Base-by-base conservation (phyloP, 2,113 vertebrate species). In the Clarias magur region DNA sequence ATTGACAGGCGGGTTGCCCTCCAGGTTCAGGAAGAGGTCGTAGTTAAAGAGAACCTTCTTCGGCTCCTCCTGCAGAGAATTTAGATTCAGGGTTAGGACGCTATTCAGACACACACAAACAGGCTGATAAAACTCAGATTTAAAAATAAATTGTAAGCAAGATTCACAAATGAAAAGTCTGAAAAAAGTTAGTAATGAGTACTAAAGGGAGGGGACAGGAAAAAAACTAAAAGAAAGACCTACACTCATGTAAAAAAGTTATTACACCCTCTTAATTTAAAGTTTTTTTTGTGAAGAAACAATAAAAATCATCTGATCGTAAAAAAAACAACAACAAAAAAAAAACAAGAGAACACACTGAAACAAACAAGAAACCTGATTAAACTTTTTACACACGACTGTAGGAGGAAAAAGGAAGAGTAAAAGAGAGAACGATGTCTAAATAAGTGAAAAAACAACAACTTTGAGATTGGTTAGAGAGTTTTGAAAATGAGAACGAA, bases 1-100 rank as follows among this genome's bases (percentile, higher is more conserved):
- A 94, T 99, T 99, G 88, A 99, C 98, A 0, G 98, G 98, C 0
- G 98, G 98, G 91, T 99, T 99, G 38, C 98, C 98, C 94, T 99
- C 98, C 94, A 99, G 92, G 91, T 99, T 99, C 84, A 99, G 96
- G 92, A 99, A 99, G 54, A 99, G 95, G 95, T 99, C 98, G 0
- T 99, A 99, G 17, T 97, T 98, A 92, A 99, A 99, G 90, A 95
- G 98, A 75, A 99, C 98, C 91, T 95, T 99, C 92, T 98, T 97
- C 0, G 98, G 98, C 92, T 99, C 98, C 95, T 99, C 98, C 98
- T 99, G 85, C 16, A 92, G 30, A 2, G 53, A 48, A 88, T n/a
- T 8, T 5, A 54, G 21, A 54, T 38, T 79, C 19, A 57, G 4
- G 72, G 34, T 62, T 12, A 82, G 65, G 48, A 42, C 54, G 79